Conservation (phyloP, 2,888 invertebrate genomes). For the Andricus quercusramuli region DNA sequence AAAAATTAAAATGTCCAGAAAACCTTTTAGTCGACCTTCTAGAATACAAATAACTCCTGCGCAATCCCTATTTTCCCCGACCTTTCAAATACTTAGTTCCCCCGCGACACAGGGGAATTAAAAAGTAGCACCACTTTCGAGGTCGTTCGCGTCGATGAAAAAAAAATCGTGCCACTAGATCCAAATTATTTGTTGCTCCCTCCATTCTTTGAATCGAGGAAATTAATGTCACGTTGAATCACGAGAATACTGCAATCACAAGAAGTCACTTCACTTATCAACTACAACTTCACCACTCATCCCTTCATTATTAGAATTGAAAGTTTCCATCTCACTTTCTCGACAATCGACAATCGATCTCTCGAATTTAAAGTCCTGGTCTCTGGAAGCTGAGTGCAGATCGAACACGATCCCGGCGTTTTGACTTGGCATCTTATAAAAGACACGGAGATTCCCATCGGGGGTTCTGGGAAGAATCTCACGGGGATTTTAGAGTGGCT, state of each 20-base stretch:
- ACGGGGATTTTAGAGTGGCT: slow-evolving; percentile 34
- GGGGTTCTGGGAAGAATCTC: slow-evolving; percentile 21
- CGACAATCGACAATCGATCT: slow-evolving; percentile 12
- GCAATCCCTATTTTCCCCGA: neutral
- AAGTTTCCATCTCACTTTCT: neutral
- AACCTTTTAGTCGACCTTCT: slow-evolving; percentile 22
- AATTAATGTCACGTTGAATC: neutral
- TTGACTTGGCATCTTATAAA: slow-evolving; percentile 35
- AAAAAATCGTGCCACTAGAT: neutral
- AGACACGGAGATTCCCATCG: slow-evolving; percentile 6
- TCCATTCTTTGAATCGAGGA: neutral
- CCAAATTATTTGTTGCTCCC: neutral
- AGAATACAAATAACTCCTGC: slow-evolving; percentile 3
- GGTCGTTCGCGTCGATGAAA: neutral
- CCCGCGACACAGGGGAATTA: neutral
- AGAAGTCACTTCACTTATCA: slow-evolving; percentile 2
- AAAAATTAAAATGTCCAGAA: slow-evolving; percentile 10
- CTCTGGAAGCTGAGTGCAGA: slow-evolving; percentile 22
- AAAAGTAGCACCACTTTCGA: slow-evolving; percentile 9
- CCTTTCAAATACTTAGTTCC: slow-evolving; percentile 22
- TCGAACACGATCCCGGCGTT: slow-evolving; percentile 26
- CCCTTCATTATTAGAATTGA: neutral
- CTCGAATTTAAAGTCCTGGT: neutral
- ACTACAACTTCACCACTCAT: neutral
- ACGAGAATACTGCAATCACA: neutral